Conservation (phyloP, 2,888 invertebrate species). For the Tortricodes alternella region DNA sequence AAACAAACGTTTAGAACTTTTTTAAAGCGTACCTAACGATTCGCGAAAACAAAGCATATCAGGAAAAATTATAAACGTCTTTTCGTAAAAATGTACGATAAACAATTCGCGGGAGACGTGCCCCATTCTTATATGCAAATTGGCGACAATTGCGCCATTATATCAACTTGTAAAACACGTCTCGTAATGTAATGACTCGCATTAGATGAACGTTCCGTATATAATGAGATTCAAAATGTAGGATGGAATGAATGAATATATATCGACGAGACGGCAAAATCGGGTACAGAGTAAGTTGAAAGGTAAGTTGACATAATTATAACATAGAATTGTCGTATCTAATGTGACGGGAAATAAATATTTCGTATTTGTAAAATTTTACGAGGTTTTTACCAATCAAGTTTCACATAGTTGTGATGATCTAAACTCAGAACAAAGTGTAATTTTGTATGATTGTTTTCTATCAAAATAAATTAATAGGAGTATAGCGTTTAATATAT, state of each 20-base stretch:
- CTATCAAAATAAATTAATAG: no score
- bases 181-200: slow-evolving; percentile 26
- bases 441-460: no score
- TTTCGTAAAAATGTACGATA: slow-evolving; percentile 13
- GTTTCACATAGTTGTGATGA: no score
- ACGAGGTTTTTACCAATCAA: no score
- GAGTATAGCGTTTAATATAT: no score
- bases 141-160: slow-evolving; percentile 30
- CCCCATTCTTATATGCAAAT: slow-evolving; percentile 29
- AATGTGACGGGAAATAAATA: no score
- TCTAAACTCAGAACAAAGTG: no score
- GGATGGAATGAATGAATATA: slow-evolving; percentile 28
- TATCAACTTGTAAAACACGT: slow-evolving; percentile 29
- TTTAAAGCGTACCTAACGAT: not conserved
- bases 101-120: slow-evolving; percentile 23
- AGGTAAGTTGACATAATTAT: no score
- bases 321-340: no score
- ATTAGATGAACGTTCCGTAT: slow-evolving; percentile 20
- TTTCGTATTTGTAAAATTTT: no score
- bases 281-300: no score
- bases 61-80: not conserved
- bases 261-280: slow-evolving; percentile 4
- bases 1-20: no score
- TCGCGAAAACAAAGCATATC: not conserved
- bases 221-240: slow-evolving; percentile 24